Percentiles rank a stretch among this genome's conserved stretches.
These are phyloP conservation scores for Empis stercorea DNA, from an alignment of 2,888 invertebrate genomes.

Conservation along the genomic window DNA sequence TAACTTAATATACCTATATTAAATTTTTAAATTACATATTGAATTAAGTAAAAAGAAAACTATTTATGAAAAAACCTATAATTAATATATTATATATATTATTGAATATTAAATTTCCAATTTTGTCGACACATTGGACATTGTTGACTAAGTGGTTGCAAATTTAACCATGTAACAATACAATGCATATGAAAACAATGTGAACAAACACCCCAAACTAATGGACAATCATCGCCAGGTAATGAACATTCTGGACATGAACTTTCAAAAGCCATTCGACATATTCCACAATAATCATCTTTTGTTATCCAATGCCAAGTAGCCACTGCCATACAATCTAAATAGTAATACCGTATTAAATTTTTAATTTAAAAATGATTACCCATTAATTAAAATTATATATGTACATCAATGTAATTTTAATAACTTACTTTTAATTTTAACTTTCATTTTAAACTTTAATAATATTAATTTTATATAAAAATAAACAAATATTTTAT, in stretches of 20 bases:
- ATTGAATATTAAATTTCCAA: slow-evolving; percentile 91
- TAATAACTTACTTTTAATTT: neutral
- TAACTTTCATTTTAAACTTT: neutral
- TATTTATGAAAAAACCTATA: no score
- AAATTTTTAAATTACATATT: no score
- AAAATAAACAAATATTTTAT: no score
- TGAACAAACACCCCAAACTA: slow-evolving; percentile 97
- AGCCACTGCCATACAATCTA: slow-evolving; percentile 89
- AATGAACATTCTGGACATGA: slow-evolving; percentile 96
- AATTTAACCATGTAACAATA: slow-evolving; percentile 98
- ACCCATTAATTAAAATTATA: no score
- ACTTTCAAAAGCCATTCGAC: slow-evolving; percentile 97
- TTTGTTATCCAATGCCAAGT: slow-evolving; percentile 99
- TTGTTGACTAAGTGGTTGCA: slow-evolving; percentile 74
- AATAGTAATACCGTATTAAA: neutral
- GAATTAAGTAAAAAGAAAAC: no score
- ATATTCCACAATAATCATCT: slow-evolving; percentile 98
- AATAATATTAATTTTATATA: no score
- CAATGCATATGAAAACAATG: slow-evolving; percentile 99
- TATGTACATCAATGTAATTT: no score
- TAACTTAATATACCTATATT: no score
- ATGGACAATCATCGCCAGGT: slow-evolving; percentile 94
- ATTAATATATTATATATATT: slow-evolving; percentile 20
- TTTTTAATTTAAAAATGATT: no score
- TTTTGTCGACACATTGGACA: slow-evolving; percentile 98